These are phyloP conservation scores for Drosophila atroscutellata DNA, from an alignment of 2,888 invertebrate species.

Conservation along the genomic window DNA sequence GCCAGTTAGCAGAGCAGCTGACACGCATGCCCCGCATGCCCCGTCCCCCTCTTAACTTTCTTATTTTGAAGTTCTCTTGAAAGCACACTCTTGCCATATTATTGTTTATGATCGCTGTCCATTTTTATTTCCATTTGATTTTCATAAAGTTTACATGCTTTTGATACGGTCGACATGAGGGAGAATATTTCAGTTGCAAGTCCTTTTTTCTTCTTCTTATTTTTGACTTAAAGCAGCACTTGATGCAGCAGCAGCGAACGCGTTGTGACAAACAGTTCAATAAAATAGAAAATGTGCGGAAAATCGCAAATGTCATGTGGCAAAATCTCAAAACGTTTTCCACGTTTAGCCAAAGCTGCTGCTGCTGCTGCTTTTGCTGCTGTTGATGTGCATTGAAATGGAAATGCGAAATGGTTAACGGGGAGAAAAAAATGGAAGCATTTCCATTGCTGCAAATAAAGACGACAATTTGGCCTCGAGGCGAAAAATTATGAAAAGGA, in stretches of 20 bases:
- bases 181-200: neutral
- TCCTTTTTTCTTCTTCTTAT: neutral
- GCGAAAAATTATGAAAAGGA: slow-evolving; percentile 77
- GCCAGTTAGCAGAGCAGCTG: slow-evolving; percentile 45
- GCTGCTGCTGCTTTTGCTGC: slow-evolving; percentile 25
- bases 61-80: slow-evolving; percentile 45
- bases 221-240: slow-evolving; percentile 45
- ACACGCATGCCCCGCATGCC: slow-evolving; percentile 1
- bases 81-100: slow-evolving; percentile 63
- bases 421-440: slow-evolving; percentile 54
- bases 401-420: slow-evolving; percentile 64
- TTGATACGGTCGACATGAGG: slow-evolving; percentile 47
- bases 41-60: slow-evolving; percentile 13
- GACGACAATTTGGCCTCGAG: slow-evolving; percentile 78
- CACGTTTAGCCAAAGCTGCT: slow-evolving; percentile 55
- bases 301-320: slow-evolving; percentile 80
- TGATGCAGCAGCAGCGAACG: slow-evolving; percentile 25
- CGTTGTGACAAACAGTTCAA: slow-evolving; percentile 80
- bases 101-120: slow-evolving; percentile 74
- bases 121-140: slow-evolving; percentile 80
- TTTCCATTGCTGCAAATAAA: slow-evolving; percentile 77
- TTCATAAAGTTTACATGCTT: slow-evolving; percentile 78
- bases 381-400: slow-evolving; percentile 73
- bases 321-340: slow-evolving; percentile 71
- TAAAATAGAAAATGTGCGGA: slow-evolving; percentile 82